Evolutionary conservation across 2,888 invertebrate species (phyloP).

Genomic region (Drosophila subsilvestris): DNA sequence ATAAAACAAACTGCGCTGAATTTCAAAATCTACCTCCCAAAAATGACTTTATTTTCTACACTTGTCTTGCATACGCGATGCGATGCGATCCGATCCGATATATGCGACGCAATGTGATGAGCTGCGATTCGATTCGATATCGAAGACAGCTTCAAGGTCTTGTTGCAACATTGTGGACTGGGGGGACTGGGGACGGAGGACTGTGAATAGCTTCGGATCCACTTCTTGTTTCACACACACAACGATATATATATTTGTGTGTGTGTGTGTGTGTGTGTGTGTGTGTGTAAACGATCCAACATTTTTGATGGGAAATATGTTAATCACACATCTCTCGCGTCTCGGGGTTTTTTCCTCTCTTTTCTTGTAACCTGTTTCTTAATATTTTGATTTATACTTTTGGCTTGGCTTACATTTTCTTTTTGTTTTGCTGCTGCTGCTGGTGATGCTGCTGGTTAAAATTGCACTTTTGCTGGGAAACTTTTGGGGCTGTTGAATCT

Average conservation of each 20-base stretch:
- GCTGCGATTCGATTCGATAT: conserved; percentile 34
- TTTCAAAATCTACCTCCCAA: conserved; percentile 61
- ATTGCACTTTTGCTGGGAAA: conserved; percentile 38
- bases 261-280: conserved; percentile 14
- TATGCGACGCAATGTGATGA: not conserved
- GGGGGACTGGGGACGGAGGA: conserved; percentile 17
- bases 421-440: conserved; percentile 28
- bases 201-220: conserved; percentile 54
- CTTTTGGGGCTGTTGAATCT: conserved; percentile 24
- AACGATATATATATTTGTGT: conserved; percentile 17
- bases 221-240: conserved; percentile 68
- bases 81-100: no score
- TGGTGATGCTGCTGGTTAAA: conserved; percentile 21
- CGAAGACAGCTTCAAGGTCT: conserved; percentile 70
- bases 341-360: conserved; percentile 26
- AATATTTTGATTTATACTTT: conserved; percentile 73
- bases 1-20: conserved; percentile 51
- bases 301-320: conserved; percentile 77
- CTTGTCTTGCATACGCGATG: conserved; percentile 51
- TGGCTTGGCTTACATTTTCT: conserved; percentile 66
- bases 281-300: conserved; percentile 55
- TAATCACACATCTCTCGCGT: conserved; percentile 65
- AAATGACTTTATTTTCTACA: conserved; percentile 37
- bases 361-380: conserved; percentile 70
- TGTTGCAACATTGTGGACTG: conserved; percentile 42